These are phyloP conservation scores for Bradypodion ventrale DNA, from an alignment of 2,797 vertebrate species.

Conservation along the genomic window DNA sequence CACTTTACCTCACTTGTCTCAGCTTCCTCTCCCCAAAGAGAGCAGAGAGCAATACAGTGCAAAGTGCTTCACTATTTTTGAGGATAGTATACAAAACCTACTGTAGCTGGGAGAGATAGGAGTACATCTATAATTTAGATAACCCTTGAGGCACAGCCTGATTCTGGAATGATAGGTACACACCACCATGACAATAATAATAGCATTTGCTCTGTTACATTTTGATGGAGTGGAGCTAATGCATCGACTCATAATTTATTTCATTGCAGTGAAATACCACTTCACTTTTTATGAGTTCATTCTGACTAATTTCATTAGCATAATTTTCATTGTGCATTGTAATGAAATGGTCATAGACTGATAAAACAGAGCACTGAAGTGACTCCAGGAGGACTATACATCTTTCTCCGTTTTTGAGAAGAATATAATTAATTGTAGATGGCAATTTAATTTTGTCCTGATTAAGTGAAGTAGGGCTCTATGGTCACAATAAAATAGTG, in stretches of 20 bases:
- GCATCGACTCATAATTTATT: slow-evolving; percentile 70
- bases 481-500: background rate
- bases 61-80: background rate
- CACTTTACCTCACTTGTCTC: background rate
- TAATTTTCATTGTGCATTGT: slow-evolving; percentile 54
- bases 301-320: slow-evolving; percentile 59
- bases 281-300: slow-evolving; percentile 62
- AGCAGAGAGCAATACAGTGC: background rate
- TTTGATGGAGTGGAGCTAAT: slow-evolving; percentile 64
- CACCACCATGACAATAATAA: slow-evolving; percentile 45
- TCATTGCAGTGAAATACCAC: slow-evolving; percentile 48
- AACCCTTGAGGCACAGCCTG: background rate
- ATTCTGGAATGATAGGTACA: slow-evolving; percentile 8
- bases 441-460: slow-evolving; percentile 34
- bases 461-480: slow-evolving; percentile 14
- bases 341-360: slow-evolving; percentile 40
- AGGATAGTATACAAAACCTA: background rate
- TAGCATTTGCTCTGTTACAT: slow-evolving; percentile 53
- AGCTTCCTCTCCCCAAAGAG: background rate
- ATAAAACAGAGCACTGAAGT: slow-evolving; percentile 39
- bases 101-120: background rate
- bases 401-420: slow-evolving; percentile 3
- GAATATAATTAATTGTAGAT: slow-evolving; percentile 39
- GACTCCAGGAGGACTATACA: background rate
- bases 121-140: background rate